Evolutionary conservation across 1,140 invertebrate genomes (phyloP).

Genomic region (Akabosia matsudoensis): DNA sequence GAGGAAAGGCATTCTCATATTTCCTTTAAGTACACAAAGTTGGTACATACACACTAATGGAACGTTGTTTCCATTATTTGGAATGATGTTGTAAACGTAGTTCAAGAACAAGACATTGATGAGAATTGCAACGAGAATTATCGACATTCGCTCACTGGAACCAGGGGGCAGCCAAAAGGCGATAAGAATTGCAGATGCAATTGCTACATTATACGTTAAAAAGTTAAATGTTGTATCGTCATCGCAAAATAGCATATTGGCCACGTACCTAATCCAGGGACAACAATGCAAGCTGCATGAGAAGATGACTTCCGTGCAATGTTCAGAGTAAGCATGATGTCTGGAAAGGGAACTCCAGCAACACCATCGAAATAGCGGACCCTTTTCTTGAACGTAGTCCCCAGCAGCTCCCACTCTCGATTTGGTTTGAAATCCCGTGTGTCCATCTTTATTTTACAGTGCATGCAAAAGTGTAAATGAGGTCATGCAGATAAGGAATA

Average conservation of each 20-base stretch:
- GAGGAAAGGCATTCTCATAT: background rate
- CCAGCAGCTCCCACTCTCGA: conserved; percentile 40
- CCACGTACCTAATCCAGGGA: conserved; percentile 42
- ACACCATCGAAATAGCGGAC: background rate
- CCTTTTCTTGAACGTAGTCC: background rate
- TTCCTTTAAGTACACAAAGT: background rate
- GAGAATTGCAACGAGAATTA: conserved; percentile 34
- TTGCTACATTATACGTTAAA: conserved; percentile 34
- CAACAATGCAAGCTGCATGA: conserved; percentile 39
- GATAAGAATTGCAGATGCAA: conserved; percentile 37
- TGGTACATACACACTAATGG: conserved; percentile 40
- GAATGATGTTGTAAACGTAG: conserved; percentile 40
- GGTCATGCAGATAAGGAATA: too few species aligned
- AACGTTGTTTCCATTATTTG: conserved; percentile 41
- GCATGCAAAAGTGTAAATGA: too few species aligned
- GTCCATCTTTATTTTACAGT: too few species aligned
- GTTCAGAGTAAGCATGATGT: conserved; percentile 30
- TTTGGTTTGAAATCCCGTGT: conserved; percentile 25
- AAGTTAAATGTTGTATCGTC: background rate
- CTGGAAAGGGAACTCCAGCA: conserved; percentile 33
- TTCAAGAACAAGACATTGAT: conserved; percentile 38
- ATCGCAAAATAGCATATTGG: background rate
- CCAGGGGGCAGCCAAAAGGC: conserved; percentile 43
- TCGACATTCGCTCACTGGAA: conserved; percentile 30
- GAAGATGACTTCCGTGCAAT: conserved; percentile 28